These are phyloP conservation scores for Elysia chlorotica DNA, from an alignment of 1,140 invertebrate genomes.

Conservation along the genomic window DNA sequence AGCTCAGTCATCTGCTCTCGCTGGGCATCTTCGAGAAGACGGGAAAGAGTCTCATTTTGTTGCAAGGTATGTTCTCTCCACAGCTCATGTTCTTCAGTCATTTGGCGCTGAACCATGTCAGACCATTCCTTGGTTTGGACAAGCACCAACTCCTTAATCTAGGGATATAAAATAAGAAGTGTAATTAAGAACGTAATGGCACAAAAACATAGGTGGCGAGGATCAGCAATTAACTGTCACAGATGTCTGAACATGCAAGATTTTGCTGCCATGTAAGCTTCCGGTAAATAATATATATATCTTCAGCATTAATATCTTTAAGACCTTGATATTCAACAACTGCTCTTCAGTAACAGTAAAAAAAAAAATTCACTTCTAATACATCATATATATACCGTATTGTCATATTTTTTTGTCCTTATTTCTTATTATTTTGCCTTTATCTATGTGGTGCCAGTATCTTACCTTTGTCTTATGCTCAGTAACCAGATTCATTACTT, in stretches of 20 bases:
- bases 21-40: constrained; percentile 86
- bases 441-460: no score
- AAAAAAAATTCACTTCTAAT: neutral
- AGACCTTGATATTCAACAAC: neutral
- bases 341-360: neutral
- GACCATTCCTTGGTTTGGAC: constrained; percentile 92
- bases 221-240: no score
- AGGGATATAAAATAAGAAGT: neutral
- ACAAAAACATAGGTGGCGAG: no score
- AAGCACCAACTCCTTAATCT: constrained; percentile 52
- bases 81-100: constrained; percentile 89
- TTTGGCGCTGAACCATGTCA: constrained; percentile 83
- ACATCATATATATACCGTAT: no score
- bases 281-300: neutral
- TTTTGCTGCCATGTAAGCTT: no score
- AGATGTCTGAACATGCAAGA: no score
- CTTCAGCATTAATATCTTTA: neutral
- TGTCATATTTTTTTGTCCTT: no score
- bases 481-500: constrained; percentile 38
- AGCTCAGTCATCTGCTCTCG: constrained; percentile 87
- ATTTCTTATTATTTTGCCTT: no score
- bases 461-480: constrained; percentile 48
- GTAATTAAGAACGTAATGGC: neutral
- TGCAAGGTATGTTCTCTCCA: constrained; percentile 82
- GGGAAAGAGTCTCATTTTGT: constrained; percentile 82